phyloP scores from a whole-genome alignment of 2,888 invertebrate genomes.

The Meta bourneti region DNA sequence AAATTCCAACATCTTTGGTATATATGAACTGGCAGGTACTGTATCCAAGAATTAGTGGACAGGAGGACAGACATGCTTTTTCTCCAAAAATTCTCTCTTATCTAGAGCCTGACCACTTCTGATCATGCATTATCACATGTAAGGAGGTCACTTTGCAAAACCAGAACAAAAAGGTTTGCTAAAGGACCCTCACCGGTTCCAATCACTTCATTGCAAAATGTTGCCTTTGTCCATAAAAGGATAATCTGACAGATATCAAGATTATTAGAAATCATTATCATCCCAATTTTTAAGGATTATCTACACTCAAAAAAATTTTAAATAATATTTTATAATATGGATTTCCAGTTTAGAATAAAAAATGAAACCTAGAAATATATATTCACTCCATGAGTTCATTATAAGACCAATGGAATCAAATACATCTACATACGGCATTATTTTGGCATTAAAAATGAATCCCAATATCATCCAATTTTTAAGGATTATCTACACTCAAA shows the following conservation, averaged over 20 bases:
- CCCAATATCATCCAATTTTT: too few relatives aligned
- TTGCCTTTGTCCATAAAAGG: conserved; percentile 8
- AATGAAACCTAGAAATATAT: too few relatives aligned
- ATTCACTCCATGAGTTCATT: too few relatives aligned
- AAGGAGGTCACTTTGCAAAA: conserved; percentile 74
- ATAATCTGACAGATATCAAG: neutral
- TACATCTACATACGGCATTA: too few relatives aligned
- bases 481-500: too few relatives aligned
- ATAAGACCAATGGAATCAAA: too few relatives aligned
- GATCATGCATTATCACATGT: conserved; percentile 75
- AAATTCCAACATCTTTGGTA: conserved; percentile 73
- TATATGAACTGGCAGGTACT: conserved; percentile 76
- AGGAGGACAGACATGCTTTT: conserved; percentile 66
- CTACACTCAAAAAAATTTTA: too few relatives aligned
- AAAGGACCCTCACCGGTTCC: conserved; percentile 75
- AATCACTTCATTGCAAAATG: conserved; percentile 42
- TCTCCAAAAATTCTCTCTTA: conserved; percentile 60
- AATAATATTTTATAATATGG: too few relatives aligned
- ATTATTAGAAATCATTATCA: too few relatives aligned
- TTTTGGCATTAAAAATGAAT: too few relatives aligned
- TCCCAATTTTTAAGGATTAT: too few relatives aligned
- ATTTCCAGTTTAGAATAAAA: too few relatives aligned
- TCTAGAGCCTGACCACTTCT: conserved; percentile 72
- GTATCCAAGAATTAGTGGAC: conserved; percentile 73
- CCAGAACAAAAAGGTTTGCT: conserved; percentile 56